Evolutionary conservation across 2,797 vertebrate species (phyloP).

Genomic region (Hemitrygon akajei): DNA sequence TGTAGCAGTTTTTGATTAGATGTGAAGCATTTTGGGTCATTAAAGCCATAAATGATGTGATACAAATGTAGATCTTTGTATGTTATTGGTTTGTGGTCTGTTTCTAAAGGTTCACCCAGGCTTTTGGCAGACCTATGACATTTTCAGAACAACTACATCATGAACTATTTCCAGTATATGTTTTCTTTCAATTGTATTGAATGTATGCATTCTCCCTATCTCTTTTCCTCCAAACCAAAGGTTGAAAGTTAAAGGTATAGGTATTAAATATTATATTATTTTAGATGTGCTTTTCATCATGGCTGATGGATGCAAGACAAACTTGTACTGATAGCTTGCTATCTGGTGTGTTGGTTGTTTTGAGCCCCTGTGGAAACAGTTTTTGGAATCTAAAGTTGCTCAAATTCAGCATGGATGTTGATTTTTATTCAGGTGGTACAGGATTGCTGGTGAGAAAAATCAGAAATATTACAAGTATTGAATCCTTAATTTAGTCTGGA

Average conservation of each 20-base stretch:
- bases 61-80: neutral
- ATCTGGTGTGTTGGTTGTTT: neutral
- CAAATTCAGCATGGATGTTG: neutral
- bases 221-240: neutral
- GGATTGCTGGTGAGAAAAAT: neutral
- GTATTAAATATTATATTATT: neutral
- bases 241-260: neutral
- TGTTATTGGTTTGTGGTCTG: neutral
- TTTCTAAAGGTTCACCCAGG: neutral
- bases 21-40: neutral
- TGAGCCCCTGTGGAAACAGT: neutral
- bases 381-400: neutral
- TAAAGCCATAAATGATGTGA: neutral
- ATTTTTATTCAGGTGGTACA: neutral
- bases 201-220: neutral
- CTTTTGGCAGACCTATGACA: neutral
- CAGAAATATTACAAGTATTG: neutral
- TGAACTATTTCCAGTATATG: neutral
- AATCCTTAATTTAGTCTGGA: neutral
- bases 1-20: neutral
- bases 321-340: neutral
- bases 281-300: neutral
- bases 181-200: neutral
- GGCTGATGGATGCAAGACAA: neutral
- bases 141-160: neutral